phyloP scores from a whole-genome alignment of 2,797 vertebrate genomes.

The Intellagama lesueurii region DNA sequence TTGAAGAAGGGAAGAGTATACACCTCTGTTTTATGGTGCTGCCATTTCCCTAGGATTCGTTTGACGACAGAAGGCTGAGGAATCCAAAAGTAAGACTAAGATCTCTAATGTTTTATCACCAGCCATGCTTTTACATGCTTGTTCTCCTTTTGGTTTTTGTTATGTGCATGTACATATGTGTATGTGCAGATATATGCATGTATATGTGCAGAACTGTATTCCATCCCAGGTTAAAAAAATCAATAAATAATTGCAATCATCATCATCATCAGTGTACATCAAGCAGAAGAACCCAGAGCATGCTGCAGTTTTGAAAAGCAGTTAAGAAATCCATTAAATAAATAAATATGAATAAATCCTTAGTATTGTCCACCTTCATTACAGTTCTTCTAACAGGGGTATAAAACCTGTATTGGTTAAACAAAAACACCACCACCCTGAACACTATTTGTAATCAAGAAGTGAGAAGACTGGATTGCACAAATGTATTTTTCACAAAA shows the following conservation, averaged over 20 bases:
- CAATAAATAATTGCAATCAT: conserved; percentile 2
- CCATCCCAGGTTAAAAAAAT: conserved; percentile 15
- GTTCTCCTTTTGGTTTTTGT: neutral
- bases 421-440: conserved; percentile 16
- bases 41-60: neutral
- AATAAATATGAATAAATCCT: neutral
- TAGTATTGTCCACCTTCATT: neutral
- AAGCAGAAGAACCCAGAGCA: neutral
- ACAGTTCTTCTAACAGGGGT: neutral
- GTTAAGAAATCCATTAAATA: neutral
- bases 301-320: neutral
- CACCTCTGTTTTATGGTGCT: neutral
- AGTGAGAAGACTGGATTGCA: conserved; percentile 5
- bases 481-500: neutral
- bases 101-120: neutral
- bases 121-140: neutral
- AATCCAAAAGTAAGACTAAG: neutral
- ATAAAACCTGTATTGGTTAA: conserved; percentile 2
- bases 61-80: neutral
- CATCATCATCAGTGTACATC: neutral
- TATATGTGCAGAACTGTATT: neutral
- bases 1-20: neutral
- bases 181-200: neutral
- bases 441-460: conserved; percentile 21
- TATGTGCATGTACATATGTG: neutral